Conservation (phyloP, 2,888 invertebrate genomes). For the Perithous albicinctus region DNA sequence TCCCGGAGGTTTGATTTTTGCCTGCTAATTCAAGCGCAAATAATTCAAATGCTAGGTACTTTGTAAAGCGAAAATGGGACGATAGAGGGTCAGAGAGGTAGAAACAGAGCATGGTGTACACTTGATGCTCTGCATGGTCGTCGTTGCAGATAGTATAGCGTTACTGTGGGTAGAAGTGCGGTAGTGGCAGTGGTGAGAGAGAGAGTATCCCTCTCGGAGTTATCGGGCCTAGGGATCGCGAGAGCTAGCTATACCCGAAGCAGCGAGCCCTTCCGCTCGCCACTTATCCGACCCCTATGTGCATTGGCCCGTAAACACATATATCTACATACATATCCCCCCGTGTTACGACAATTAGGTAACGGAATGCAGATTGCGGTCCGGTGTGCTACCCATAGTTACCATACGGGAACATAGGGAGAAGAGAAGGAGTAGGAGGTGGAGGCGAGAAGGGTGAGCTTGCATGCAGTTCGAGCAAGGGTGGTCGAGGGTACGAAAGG, state of each 20-base stretch:
- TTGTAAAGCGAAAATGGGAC: slow-evolving; percentile 39
- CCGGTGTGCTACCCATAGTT: slow-evolving; percentile 78
- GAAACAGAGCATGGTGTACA: slow-evolving; percentile 22
- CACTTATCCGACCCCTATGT: slow-evolving; percentile 71
- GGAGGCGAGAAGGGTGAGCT: slow-evolving; percentile 40
- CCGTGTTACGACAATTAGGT: slow-evolving; percentile 81
- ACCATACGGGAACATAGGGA: slow-evolving; percentile 74
- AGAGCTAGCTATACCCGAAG: slow-evolving; percentile 44
- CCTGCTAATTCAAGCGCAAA: slow-evolving; percentile 57
- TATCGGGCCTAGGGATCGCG: slow-evolving; percentile 68
- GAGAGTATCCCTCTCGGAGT: slow-evolving; percentile 64
- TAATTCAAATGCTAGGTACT: slow-evolving; percentile 58
- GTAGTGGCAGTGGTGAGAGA: slow-evolving; percentile 36
- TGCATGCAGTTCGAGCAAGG: slow-evolving; percentile 35
- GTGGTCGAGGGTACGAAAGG: slow-evolving; percentile 29
- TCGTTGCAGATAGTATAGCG: slow-evolving; percentile 41
- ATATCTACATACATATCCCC: slow-evolving; percentile 68
- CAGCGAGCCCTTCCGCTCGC: slow-evolving; percentile 69
- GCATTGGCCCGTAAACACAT: slow-evolving; percentile 73
- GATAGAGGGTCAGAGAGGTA: slow-evolving; percentile 32
- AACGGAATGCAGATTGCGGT: slow-evolving; percentile 83
- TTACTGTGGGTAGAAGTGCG: not conserved
- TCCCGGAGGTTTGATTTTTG: slow-evolving; percentile 37
- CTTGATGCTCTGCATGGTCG: slow-evolving; percentile 47
- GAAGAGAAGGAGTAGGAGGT: slow-evolving; percentile 4